Conservation (phyloP, 2,113 vertebrate genomes). For the Tupaia tana region DNA sequence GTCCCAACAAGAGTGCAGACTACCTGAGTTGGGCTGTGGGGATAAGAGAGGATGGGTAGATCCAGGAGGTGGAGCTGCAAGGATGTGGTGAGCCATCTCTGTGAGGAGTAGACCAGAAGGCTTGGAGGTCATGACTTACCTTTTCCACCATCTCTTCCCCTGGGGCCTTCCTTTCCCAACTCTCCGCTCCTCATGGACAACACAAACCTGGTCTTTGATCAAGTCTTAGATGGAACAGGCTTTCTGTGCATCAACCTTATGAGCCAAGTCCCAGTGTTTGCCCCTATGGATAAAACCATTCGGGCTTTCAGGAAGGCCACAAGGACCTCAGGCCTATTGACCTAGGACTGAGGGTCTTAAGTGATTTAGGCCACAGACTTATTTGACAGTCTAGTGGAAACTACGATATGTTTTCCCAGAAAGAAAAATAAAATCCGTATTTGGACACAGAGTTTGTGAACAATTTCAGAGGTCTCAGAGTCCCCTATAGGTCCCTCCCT, state of each 20-base stretch:
- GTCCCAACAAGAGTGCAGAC: background rate
- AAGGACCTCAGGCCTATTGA: accelerated
- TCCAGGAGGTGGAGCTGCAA: background rate
- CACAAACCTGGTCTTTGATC: background rate
- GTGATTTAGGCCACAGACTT: background rate
- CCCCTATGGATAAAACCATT: background rate
- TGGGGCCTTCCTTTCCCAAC: background rate
- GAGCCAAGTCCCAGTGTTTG: background rate
- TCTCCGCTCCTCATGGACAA: background rate
- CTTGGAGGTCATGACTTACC: background rate
- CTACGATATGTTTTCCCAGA: background rate
- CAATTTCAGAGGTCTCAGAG: background rate
- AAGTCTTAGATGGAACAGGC: background rate
- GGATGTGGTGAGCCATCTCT: background rate
- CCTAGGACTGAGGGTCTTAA: background rate
- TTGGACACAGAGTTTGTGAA: background rate
- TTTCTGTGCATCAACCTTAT: background rate
- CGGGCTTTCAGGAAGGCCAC: background rate
- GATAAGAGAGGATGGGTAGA: accelerated
- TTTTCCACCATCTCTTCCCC: background rate
- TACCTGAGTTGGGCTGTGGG: accelerated
- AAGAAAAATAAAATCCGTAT: background rate
- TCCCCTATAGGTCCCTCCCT: background rate
- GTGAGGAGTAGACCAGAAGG: background rate
- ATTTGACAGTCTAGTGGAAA: background rate